Conservation (phyloP, 2,113 vertebrate genomes). For the Girardinichthys multiradiatus region DNA sequence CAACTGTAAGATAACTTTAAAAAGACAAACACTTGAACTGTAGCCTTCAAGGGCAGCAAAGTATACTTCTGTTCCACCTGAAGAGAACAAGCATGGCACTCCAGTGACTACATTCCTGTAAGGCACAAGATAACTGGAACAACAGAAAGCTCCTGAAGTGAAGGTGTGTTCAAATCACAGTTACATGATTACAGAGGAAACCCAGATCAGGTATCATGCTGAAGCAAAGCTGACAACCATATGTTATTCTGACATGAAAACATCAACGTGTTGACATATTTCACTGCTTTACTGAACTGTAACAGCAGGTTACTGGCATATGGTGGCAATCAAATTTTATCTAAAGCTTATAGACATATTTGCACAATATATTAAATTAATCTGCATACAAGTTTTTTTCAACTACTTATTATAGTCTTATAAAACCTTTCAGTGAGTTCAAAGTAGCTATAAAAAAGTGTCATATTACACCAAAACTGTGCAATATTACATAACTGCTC, state of each 20-base stretch:
- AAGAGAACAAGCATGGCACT: slow-evolving; percentile 14
- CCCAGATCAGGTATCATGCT: slow-evolving; percentile 10
- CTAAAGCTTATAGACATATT: too few relatives aligned
- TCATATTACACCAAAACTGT: not conserved
- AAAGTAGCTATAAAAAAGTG: not conserved
- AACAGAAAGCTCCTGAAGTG: slow-evolving; percentile 10
- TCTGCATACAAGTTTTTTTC: not conserved
- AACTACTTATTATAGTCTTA: not conserved
- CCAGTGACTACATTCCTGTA: slow-evolving; percentile 16
- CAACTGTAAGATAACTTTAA: not conserved
- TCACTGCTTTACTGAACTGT: too few relatives aligned
- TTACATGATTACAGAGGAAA: slow-evolving; percentile 31
- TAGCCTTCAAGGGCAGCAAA: slow-evolving; percentile 6
- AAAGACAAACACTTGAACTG: slow-evolving; percentile 4
- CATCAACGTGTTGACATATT: not conserved
- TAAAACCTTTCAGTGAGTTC: not conserved
- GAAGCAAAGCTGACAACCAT: not conserved
- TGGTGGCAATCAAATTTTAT: not conserved
- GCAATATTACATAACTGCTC: not conserved
- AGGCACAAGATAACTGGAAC: slow-evolving; percentile 29
- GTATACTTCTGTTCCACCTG: slow-evolving; percentile 9
- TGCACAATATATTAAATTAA: not conserved
- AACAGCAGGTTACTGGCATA: not conserved
- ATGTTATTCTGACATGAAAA: not conserved
- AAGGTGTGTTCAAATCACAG: slow-evolving; percentile 12